These are phyloP conservation scores for Bos taurus DNA, from an alignment of 2,113 vertebrate genomes.

Conservation along the genomic window DNA sequence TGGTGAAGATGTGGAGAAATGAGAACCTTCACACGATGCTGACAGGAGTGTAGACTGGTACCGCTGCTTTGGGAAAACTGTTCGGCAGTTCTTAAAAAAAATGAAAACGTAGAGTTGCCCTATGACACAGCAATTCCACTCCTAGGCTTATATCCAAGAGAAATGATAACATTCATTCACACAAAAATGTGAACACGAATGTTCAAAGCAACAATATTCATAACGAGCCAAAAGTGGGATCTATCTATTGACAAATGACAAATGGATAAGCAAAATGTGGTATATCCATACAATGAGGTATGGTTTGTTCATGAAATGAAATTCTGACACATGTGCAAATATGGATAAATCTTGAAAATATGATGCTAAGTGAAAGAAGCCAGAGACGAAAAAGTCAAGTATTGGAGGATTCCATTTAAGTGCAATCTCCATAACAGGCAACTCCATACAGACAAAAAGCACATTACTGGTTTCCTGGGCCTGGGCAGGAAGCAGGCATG, in stretches of 20 bases:
- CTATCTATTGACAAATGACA: neutral
- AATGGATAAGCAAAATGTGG: neutral
- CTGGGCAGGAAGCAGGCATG: neutral
- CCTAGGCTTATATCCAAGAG: neutral
- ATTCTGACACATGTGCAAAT: neutral
- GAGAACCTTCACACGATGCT: rapidly evolving
- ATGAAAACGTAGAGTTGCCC: neutral
- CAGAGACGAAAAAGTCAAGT: neutral
- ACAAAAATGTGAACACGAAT: neutral
- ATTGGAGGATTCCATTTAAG: neutral
- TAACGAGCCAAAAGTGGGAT: neutral
- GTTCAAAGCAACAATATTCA: neutral
- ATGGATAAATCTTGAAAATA: neutral
- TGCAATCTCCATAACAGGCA: neutral
- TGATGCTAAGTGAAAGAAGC: neutral
- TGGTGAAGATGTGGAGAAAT: neutral
- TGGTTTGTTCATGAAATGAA: neutral
- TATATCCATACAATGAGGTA: too few relatives aligned
- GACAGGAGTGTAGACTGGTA: neutral
- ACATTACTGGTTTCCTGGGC: neutral
- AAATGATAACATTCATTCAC: neutral
- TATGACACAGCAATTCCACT: neutral
- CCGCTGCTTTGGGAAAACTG: neutral
- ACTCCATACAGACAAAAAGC: neutral
- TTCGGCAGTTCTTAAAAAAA: neutral